These are phyloP conservation scores for Megaceryle alcyon DNA, from an alignment of 2,797 vertebrate species.

Conservation along the genomic window DNA sequence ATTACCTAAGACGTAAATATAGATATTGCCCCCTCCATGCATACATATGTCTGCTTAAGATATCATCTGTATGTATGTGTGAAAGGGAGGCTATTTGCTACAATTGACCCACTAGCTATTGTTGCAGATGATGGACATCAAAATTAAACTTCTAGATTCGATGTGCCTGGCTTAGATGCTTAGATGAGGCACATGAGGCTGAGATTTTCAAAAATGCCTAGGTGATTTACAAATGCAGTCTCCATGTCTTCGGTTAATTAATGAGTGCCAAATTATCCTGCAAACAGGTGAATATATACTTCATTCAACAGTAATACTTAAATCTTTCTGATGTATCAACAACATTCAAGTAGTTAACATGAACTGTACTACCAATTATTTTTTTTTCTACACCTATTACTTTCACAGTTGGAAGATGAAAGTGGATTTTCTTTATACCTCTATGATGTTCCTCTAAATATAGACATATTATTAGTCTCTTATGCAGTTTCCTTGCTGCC, in stretches of 20 bases:
- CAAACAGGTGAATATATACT: neutral
- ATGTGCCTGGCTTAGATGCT: neutral
- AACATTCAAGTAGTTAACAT: neutral
- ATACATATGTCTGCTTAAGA: neutral
- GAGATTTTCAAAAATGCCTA: neutral
- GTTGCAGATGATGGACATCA: neutral
- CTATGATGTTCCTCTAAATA: neutral
- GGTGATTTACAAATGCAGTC: neutral
- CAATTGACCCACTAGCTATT: neutral
- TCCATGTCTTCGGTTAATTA: neutral
- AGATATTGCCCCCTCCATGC: neutral
- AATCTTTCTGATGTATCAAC: neutral
- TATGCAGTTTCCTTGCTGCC: neutral
- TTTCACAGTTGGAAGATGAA: neutral
- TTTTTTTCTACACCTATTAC: neutral
- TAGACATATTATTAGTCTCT: neutral
- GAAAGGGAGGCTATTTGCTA: neutral
- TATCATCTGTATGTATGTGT: neutral
- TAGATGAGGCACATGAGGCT: neutral
- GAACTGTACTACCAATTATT: neutral
- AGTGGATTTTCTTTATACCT: neutral
- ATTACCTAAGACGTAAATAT: neutral
- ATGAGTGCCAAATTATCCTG: neutral
- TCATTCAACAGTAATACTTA: neutral
- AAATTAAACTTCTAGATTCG: neutral